phyloP scores from a whole-genome alignment of 2,888 invertebrate species.

The Tryphoninae sp. region DNA sequence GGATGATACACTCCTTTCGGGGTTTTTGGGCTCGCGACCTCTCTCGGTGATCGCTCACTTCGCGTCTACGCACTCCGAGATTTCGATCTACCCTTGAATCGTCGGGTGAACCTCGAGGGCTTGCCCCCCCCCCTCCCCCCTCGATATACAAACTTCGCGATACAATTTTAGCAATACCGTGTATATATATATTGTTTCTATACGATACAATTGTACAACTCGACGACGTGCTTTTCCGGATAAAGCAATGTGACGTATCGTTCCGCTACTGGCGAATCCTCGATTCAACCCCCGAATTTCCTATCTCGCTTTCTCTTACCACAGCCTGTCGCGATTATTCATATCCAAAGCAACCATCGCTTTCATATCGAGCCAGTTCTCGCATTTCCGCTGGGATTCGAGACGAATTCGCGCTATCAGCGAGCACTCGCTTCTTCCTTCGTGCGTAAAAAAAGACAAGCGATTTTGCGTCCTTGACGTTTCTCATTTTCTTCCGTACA shows the following conservation, averaged over 20 bases:
- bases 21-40: constrained; percentile 34
- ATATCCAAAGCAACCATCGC: constrained; percentile 72
- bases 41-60: constrained; percentile 72
- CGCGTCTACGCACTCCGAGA: constrained; percentile 73
- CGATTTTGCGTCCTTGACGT: constrained; percentile 54
- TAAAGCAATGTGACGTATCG: constrained; percentile 78
- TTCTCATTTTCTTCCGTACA: constrained; percentile 49
- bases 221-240: constrained; percentile 72
- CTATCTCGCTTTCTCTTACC: constrained; percentile 41
- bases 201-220: constrained; percentile 71
- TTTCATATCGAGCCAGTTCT: constrained; percentile 56
- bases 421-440: constrained; percentile 8
- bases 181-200: constrained; percentile 15
- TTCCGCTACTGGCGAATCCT: constrained; percentile 60
- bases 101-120: constrained; percentile 63
- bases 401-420: constrained; percentile 70
- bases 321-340: constrained; percentile 78
- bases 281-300: constrained; percentile 13
- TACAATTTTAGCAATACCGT: constrained; percentile 34
- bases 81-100: constrained; percentile 79
- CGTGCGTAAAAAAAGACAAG: constrained; percentile 32
- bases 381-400: constrained; percentile 76
- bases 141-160: constrained; percentile 38
- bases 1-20: constrained; percentile 50
- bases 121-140: constrained; percentile 6